These are phyloP conservation scores for Paedocypris micromegethes DNA, from an alignment of 2,797 vertebrate species.

Conservation along the genomic window DNA sequence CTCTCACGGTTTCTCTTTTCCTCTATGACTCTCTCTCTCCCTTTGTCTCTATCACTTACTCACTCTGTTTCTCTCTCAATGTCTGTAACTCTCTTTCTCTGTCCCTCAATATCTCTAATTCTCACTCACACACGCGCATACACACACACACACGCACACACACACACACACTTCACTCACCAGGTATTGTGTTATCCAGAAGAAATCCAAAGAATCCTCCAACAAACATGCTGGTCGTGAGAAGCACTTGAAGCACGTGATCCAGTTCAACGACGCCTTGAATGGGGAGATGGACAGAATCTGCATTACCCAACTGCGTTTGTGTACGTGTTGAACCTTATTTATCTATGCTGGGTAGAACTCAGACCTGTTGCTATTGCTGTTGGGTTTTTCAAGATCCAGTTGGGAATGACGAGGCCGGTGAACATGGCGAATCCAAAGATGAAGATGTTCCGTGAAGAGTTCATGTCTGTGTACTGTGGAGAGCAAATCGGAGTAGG, in stretches of 20 bases:
- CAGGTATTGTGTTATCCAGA: conserved; percentile 93
- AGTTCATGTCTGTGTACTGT: conserved; percentile 94
- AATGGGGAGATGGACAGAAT: background rate
- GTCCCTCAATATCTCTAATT: too few species aligned
- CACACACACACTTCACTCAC: conserved; percentile 56
- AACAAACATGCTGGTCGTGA: conserved; percentile 96
- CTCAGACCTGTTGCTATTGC: conserved; percentile 77
- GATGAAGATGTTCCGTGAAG: conserved; percentile 91
- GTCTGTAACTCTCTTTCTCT: too few species aligned
- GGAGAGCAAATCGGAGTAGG: background rate
- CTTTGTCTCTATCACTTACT: too few species aligned
- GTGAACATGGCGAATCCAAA: conserved; percentile 94
- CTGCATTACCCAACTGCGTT: too few species aligned
- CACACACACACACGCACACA: too few species aligned
- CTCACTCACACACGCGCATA: too few species aligned
- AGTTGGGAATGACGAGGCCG: conserved; percentile 84
- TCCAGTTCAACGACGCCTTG: conserved; percentile 82
- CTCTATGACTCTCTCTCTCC: too few species aligned
- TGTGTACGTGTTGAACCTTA: background rate
- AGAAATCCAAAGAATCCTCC: conserved; percentile 89
- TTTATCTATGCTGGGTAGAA: too few species aligned
- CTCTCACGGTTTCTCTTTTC: too few species aligned
- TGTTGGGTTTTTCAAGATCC: conserved; percentile 76
- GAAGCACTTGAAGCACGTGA: conserved; percentile 84
- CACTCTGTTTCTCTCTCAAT: too few species aligned